These are phyloP conservation scores for Hypomesus transpacificus DNA, from an alignment of 2,113 vertebrate genomes.

Conservation along the genomic window DNA sequence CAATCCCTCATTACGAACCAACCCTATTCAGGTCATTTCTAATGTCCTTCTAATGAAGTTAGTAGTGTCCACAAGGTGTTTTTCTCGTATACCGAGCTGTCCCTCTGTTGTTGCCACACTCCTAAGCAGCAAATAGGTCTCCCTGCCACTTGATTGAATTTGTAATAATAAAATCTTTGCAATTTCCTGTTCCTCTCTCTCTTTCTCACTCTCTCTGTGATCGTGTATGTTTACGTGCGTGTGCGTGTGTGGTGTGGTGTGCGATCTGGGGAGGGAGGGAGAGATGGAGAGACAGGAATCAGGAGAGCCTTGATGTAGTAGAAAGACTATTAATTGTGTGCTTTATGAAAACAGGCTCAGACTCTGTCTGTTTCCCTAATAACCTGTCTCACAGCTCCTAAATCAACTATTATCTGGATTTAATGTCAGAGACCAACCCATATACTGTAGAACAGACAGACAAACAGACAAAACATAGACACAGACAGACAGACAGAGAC, in stretches of 20 bases:
- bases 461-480: neutral
- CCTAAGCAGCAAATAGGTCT: constrained; percentile 45
- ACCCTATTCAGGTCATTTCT: too few relatives aligned
- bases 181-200: constrained; percentile 72
- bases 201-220: constrained; percentile 33
- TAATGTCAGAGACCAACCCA: constrained; percentile 47
- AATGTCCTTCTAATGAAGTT: too few relatives aligned
- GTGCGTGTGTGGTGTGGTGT: constrained; percentile 10
- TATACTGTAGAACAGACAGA: constrained; percentile 46
- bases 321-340: constrained; percentile 73
- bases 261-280: constrained; percentile 50
- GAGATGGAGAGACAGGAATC: constrained; percentile 24
- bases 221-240: constrained; percentile 3
- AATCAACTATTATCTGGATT: constrained; percentile 71
- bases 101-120: constrained; percentile 25
- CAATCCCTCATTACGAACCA: too few relatives aligned
- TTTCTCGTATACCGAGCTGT: constrained; percentile 10
- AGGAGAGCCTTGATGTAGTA: constrained; percentile 60
- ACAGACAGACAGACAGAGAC: constrained; percentile 4
- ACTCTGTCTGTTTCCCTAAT: constrained; percentile 66
- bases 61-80: too few relatives aligned
- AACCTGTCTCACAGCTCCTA: constrained; percentile 70
- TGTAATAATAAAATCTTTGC: constrained; percentile 76
- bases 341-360: constrained; percentile 62
- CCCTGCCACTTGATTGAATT: constrained; percentile 68